Percentiles rank a stretch among this genome's conserved stretches.
These are phyloP conservation scores for Eupithecia pulchellata DNA, from an alignment of 2,888 invertebrate genomes.

Conservation along the genomic window DNA sequence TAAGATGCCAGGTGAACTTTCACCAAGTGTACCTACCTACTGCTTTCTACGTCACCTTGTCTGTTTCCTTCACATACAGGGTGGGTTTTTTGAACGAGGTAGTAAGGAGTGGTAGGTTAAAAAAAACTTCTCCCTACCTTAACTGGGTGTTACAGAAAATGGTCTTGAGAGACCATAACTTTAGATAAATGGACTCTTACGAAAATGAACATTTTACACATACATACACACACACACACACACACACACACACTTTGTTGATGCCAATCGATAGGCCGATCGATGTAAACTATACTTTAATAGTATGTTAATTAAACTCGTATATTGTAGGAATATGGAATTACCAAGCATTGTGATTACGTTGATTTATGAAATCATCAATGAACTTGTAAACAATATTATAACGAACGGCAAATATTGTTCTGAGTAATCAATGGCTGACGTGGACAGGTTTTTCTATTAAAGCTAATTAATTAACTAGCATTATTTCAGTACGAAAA, in stretches of 20 bases:
- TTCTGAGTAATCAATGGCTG: not conserved
- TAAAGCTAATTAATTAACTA: not conserved
- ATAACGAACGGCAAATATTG: not conserved
- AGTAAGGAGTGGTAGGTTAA: not conserved
- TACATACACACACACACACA: no score
- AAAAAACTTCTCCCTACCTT: not conserved
- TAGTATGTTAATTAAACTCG: not conserved
- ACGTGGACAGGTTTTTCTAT: not conserved
- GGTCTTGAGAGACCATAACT: no score
- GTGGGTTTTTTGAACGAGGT: not conserved
- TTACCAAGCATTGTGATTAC: not conserved
- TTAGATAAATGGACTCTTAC: not conserved
- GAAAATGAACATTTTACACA: not conserved
- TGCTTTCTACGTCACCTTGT: not conserved
- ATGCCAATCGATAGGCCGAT: not conserved
- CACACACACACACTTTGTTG: no score
- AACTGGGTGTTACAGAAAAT: no score
- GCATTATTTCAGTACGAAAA: no score
- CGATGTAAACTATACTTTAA: not conserved
- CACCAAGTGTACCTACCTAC: not conserved
- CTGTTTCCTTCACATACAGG: not conserved
- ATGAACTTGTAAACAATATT: conserved; percentile 6
- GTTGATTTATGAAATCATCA: not conserved
- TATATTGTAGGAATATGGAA: not conserved
- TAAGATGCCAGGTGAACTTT: not conserved